Evolutionary conservation across 1,140 invertebrate genomes (phyloP), one percentile per base, ranked within the genome.

Genomic region (Pogonus chalceus): DNA sequence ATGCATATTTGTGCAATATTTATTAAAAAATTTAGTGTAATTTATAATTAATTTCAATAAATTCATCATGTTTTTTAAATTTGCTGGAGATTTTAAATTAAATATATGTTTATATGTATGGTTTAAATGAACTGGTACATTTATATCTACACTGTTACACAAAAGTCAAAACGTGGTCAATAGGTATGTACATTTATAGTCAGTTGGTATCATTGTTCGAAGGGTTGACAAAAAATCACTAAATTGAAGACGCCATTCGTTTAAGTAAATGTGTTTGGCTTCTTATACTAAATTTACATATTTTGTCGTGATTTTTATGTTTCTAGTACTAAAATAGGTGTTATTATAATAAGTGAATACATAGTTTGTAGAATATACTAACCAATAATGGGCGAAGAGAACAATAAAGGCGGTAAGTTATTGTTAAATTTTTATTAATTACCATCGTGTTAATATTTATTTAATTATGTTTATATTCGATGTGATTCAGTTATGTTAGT

Each of bases 331-430:
- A n/a, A n/a, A n/a, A n/a, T n/a, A n/a, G n/a, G n/a, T n/a, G 18
- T 43, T 18, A 12, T 43, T 43, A 9, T 9, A 18, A 10, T 43
- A 9, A 18, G 7, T 43, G 37, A 31, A 18, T 43, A 35, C 20
- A 2, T 35, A 46, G 24, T 14, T 7, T 2, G 7, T 31, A 18
- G 35, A 7, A 16, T 35, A 21, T 24, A 7, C 12, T 22, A 20
- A 12, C 10, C 47, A 10, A 52, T 1, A 58, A 73, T 73, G 72
- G 72, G 72, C 23, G 72, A 73, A 66, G 72, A 73, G 53, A 73
- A n/a, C n/a, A n/a, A 73, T 72, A 69, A 59, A 50, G 56, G 52
- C n/a, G 24, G 59, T 58, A 37, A 52, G 22, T 51, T n/a, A 20
- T n/a, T 48, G 39, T 49, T 47, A 49, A 23, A 43, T 23, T n/a